Evolutionary conservation across 1,140 invertebrate species (phyloP), one percentile per base, ranked within the genome.

Genomic region (Brachystomella parvula): DNA sequence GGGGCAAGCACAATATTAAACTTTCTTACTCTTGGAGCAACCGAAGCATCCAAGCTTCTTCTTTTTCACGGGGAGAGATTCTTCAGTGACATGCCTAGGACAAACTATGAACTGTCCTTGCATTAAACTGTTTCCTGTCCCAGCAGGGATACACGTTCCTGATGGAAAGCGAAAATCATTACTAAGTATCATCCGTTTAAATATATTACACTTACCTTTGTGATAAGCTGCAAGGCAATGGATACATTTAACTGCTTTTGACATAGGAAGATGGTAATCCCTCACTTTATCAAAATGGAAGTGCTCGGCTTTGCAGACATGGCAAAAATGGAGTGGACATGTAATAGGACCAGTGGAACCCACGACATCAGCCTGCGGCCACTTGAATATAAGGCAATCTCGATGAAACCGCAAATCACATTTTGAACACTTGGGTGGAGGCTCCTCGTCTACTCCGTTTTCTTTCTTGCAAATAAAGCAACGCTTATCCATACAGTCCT

Each of bases 301-400:
- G 3, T 72, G 64, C 35, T 72, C 71, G 1, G 53, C 67, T 9
- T 61, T 64, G 29, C 71, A 72, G 21, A 65, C 67, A 47, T 72
- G 71, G 47, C 71, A 72, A 56, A 60, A 72, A 32, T 72, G 71
- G 17, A 68, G 19, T 0, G 71, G 71, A 31, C 71, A 72, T 3
- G 61, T 72, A 1, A 72, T 65, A 0, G 65, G 63, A 2, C 71
- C 67, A 6, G 19, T 9, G 2, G 21, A 28, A 2, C 67, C 62
- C 9, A 63, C 58, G 30, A 72, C 47, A 30, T 64, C 66, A 0
- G 71, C 67, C 29, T 72, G 71, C 2, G 71, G 71, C 63, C 65
- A 72, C 12, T 21, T 24, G 15, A 35, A 29, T 9, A 69, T 6
- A 24, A 53, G 59, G 32, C 71, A 72, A 6, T 67, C 30, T 0